Conservation (phyloP, 2,888 invertebrate species). For the Troides aeacus region DNA sequence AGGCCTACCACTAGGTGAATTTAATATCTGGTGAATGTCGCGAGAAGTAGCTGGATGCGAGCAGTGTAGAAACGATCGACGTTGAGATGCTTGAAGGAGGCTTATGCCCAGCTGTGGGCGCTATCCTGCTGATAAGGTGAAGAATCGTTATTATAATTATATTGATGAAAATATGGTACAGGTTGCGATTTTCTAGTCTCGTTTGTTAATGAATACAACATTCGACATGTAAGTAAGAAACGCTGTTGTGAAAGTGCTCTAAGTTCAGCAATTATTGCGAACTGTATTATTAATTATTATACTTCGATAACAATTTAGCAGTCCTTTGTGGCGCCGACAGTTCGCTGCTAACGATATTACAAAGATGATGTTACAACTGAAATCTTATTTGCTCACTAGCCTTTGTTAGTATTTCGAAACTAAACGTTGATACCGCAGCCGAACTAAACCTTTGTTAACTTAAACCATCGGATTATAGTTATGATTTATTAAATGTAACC, state of each 20-base stretch:
- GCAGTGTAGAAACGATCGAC: too few relatives aligned
- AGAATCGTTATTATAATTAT: too few relatives aligned
- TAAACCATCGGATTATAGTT: background rate
- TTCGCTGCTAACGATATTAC: constrained; percentile 22
- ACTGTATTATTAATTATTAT: constrained; percentile 21
- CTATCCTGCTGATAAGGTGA: too few relatives aligned
- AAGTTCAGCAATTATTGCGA: constrained; percentile 9
- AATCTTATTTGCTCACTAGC: constrained; percentile 17
- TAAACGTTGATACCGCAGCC: constrained; percentile 1
- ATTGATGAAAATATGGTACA: background rate
- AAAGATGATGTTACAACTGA: constrained; percentile 22
- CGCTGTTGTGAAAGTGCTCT: background rate
- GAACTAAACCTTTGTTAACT: constrained; percentile 7
- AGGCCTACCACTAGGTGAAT: too few relatives aligned
- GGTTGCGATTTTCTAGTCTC: background rate
- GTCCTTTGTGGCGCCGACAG: constrained; percentile 21
- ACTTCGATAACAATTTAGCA: constrained; percentile 26
- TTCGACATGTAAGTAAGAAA: background rate
- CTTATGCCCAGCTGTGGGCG: too few relatives aligned
- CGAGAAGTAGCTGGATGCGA: too few relatives aligned
- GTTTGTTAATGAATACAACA: background rate
- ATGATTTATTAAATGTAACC: constrained; percentile 1
- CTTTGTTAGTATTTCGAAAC: constrained; percentile 16
- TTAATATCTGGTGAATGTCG: too few relatives aligned
- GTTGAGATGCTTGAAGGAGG: too few relatives aligned